Evolutionary conservation across 2,888 invertebrate species (phyloP), one percentile per base, ranked within the genome.

Genomic region (Chrysolina oricalcia): DNA sequence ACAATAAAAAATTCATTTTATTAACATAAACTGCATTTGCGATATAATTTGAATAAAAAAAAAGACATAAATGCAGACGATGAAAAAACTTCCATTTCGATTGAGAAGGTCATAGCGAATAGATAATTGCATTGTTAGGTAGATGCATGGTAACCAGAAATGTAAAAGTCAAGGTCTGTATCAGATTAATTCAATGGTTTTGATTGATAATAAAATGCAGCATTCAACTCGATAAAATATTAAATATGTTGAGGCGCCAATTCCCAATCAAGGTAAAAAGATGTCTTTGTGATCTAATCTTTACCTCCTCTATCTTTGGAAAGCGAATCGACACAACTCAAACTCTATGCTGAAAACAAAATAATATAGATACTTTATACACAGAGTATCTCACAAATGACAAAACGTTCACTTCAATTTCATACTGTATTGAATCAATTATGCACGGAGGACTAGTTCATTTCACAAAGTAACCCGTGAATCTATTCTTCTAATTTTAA

Each of bases 31-130:
- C n/a, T 53, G 53, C 53, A 53, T 53, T 23, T 5, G 53, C 17
- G 48, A 48, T 48, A 17, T 48, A 48, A 48, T 48, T 50, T 9
- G 11, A 13, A 53, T 5, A 23, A 13, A 53, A 50, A 15, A 50
- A 50, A 50, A 50, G 19, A 50, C 50, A 50, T n/a, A n/a, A 35
- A 59, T 59, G 59, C 35, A 59, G 59, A 59, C 59, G 59, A 27
- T 23, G n/a, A 35, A 59, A 59, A 59, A 59, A 59, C 10, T 15
- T 21, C 19, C 48, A 48, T 48, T 56, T 23, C 23, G 21, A 56
- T 19, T 1, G 59, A 35, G 59, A 59, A 59, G 59, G 59, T 59
- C 59, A 35, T 35, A 59, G 46, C 46, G 15, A 59, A 59, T 59
- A 35, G 35, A 59, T 59, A 27, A 59, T 59, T 59, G 59, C 59